Percentiles rank a stretch among this genome's conserved stretches.
Conservation (phyloP, 2,888 invertebrate genomes). For the Polydrusus tereticollis region DNA sequence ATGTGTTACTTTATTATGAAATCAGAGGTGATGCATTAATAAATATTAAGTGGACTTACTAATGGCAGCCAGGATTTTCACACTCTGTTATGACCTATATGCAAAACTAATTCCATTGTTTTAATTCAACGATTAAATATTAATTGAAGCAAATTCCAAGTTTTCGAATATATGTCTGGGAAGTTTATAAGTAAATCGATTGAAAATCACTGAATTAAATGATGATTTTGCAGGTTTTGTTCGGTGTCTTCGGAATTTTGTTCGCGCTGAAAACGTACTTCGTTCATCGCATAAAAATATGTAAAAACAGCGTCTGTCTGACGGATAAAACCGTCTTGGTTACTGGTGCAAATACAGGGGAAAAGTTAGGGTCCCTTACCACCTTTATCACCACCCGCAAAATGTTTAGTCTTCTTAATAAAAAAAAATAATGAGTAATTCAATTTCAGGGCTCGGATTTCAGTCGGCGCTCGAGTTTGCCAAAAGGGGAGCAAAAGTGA, state of each 20-base stretch:
- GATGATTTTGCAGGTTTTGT: constrained; percentile 24
- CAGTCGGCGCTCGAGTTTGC: constrained; percentile 67
- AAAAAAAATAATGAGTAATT: constrained; percentile 9
- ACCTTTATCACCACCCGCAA: background rate
- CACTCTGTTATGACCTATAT: background rate
- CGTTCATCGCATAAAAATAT: constrained; percentile 21
- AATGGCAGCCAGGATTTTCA: too few species aligned
- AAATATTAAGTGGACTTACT: too few species aligned
- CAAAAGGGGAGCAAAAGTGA: constrained; percentile 68
- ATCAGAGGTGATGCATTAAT: too few species aligned
- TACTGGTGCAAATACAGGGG: constrained; percentile 43
- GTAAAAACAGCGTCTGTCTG: constrained; percentile 37
- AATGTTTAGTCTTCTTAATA: background rate
- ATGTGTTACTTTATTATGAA: too few species aligned
- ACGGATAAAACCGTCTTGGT: constrained; percentile 39
- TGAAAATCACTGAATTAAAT: background rate
- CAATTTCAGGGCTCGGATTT: constrained; percentile 65
- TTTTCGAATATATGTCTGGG: too few species aligned
- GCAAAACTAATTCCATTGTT: background rate
- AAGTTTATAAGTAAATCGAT: too few species aligned
- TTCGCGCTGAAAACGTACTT: constrained; percentile 36
- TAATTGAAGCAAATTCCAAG: background rate
- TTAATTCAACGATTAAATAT: background rate
- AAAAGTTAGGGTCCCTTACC: background rate
- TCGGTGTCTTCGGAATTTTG: constrained; percentile 8